Evolutionary conservation across 1,140 invertebrate species (phyloP), one percentile per base, ranked within the genome.

Genomic region (Heterodera carotae): DNA sequence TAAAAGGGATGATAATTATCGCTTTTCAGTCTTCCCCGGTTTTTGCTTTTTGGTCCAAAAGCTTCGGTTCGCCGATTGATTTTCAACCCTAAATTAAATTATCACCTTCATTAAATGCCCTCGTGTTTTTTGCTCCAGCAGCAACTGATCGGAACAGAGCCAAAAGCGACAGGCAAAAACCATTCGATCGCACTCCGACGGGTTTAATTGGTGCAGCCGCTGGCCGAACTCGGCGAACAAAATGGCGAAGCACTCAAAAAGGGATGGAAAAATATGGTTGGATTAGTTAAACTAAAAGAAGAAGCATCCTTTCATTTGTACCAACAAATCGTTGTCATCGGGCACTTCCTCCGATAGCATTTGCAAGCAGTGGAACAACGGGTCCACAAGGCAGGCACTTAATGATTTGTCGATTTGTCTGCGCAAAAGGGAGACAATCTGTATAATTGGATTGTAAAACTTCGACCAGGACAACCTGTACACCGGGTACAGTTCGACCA

Each of bases 331-430:
- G 5, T 62, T 78, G 76, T 78, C 76, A 68, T 78, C 77, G 1
- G 77, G 77, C 48, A 25, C 18, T 10, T 78, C 76, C 31, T 25
- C 48, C n/a, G 76, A 59, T 18, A 78, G 31, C 39, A 64, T 78
- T 34, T 78, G 75, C 53, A 78, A 34, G 27, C 77, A 76, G 15
- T 76, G 76, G 18, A 78, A 78, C 69, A 78, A 27, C 7, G 77
- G 77, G 43, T 78, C 77, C 31, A 78, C 76, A 25, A 78, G 29
- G 31, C 77, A 78, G 34, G 75, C 77, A 56, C 76, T 78, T 10
- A 78, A 71, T 5, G 60, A 68, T 69, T 78, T 78, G 48, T 78
- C 77, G 33, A 78, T 78, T 78, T 78, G 48, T 76, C 76, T 77
- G 27, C 7, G 60, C 6, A 69, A 18, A 29, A n/a, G n/a, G 48